Evolutionary conservation across 2,888 invertebrate genomes (phyloP), one percentile per base, ranked within the genome.

Genomic region (Liposcelis brunnea): DNA sequence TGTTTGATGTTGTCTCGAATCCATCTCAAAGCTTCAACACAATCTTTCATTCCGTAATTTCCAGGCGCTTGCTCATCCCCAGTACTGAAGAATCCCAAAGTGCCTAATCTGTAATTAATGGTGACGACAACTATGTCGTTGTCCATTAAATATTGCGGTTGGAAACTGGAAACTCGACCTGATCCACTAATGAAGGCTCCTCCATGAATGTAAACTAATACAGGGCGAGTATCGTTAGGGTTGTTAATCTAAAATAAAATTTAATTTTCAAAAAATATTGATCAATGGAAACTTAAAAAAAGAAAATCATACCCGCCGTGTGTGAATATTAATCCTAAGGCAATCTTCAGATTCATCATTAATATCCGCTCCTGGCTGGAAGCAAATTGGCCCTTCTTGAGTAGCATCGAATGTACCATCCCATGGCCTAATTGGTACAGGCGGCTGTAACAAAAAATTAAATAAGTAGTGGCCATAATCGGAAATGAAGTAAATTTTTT

Each of bases 361-460:
- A 31, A 57, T 55, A 51, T n/a, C 32, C 32, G 10, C 32, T 32
- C 63, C 57, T 2, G 61, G 60, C 50, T 66, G 66, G 0, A 74
- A 71, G 49, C 75, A 75, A 35, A 69, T 64, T 1, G 74, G 73
- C 0, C 72, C 74, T 46, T 74, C 74, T 47, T 62, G 52, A 2
- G 69, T 69, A 2, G 71, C 76, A 55, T 76, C 68, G 42, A 71
- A 68, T 14, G 63, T 60, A 3, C 57, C 60, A 10, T 58, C 54
- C 67, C 75, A 75, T 11, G 61, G 58, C 32, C 64, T 58, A 7
- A 68, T 63, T 1, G 67, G 68, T 31, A 62, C 58, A 0, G 75
- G 70, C 4, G 69, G 64, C 71, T 71, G 53, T 11, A 48, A 51
- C 16, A 10, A 21, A 12, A 38, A 32, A 16, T 18, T 34, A 40